A percentile compares a stretch with the other conserved stretches of the same genome.
Conservation (phyloP, 2,888 invertebrate species). For the Operophtera brumata region DNA sequence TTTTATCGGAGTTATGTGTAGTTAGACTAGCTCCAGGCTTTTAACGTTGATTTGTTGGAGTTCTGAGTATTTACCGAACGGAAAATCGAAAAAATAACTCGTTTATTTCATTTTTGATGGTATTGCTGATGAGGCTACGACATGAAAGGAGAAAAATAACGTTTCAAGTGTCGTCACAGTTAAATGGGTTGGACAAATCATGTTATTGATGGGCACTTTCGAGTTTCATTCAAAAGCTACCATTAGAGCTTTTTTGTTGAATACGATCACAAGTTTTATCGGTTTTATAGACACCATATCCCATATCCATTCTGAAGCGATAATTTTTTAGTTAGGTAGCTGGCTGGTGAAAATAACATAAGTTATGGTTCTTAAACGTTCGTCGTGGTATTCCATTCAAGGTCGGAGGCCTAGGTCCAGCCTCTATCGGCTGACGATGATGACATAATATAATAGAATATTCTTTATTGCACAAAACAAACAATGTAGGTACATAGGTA, state of each 20-base stretch:
- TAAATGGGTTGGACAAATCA: slow-evolving; percentile 7
- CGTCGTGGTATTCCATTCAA: too few relatives aligned
- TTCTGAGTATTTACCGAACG: slow-evolving; percentile 26
- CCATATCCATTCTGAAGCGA: too few relatives aligned
- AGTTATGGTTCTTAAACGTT: too few relatives aligned
- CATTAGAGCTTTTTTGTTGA: background rate
- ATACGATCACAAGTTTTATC: background rate
- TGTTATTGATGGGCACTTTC: slow-evolving; percentile 3
- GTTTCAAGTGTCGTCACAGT: slow-evolving; percentile 19
- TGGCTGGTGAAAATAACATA: too few relatives aligned
- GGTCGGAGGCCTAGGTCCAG: too few relatives aligned
- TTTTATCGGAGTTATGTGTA: slow-evolving; percentile 37
- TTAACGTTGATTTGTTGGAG: slow-evolving; percentile 38
- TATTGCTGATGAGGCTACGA: slow-evolving; percentile 16
- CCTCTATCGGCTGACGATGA: too few relatives aligned
- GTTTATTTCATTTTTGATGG: slow-evolving; percentile 18
- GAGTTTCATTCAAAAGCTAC: background rate
- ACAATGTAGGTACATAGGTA: too few relatives aligned
- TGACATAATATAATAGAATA: too few relatives aligned
- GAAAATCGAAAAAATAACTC: slow-evolving; percentile 21
- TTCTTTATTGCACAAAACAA: too few relatives aligned
- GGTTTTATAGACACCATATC: background rate
- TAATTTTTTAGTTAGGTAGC: too few relatives aligned
- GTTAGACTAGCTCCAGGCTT: slow-evolving; percentile 37
- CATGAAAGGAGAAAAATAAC: slow-evolving; percentile 15